Conservation (phyloP, 2,888 invertebrate genomes). For the Thyatira batis region DNA sequence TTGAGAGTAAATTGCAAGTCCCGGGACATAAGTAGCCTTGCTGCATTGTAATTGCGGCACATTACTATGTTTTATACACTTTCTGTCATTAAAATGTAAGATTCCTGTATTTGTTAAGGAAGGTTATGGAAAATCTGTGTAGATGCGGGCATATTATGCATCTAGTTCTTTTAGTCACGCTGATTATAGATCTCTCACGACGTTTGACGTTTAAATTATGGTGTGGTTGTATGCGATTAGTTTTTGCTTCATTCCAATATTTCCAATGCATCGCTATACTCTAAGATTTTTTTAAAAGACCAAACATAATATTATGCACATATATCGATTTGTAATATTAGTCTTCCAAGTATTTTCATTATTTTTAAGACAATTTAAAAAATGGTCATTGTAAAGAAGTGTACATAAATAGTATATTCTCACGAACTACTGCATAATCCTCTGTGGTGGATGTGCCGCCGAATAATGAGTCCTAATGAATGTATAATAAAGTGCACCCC, state of each 20-base stretch:
- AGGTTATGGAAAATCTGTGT: not conserved
- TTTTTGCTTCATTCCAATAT: not conserved
- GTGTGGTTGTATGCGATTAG: not conserved
- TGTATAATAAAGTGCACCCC: slow-evolving; percentile 62
- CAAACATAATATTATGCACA: not conserved
- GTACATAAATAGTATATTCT: too few species aligned
- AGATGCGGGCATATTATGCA: not conserved
- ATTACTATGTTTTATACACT: not conserved
- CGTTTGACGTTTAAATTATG: not conserved
- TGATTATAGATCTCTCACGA: not conserved
- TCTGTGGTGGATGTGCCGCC: not conserved
- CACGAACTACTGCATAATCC: slow-evolving; percentile 8
- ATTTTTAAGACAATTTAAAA: not conserved
- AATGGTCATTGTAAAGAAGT: slow-evolving; percentile 2
- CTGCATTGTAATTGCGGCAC: not conserved
- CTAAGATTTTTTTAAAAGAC: not conserved
- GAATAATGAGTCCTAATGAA: slow-evolving; percentile 62
- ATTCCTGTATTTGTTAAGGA: not conserved
- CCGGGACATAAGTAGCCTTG: not conserved
- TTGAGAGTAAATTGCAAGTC: not conserved
- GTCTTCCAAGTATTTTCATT: too few species aligned
- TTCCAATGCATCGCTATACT: not conserved
- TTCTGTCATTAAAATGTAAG: slow-evolving; percentile 4
- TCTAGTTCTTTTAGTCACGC: not conserved
- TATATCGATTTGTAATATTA: not conserved